phyloP scores from a whole-genome alignment of 2,797 vertebrate genomes.

The Acipenser transmontanus region DNA sequence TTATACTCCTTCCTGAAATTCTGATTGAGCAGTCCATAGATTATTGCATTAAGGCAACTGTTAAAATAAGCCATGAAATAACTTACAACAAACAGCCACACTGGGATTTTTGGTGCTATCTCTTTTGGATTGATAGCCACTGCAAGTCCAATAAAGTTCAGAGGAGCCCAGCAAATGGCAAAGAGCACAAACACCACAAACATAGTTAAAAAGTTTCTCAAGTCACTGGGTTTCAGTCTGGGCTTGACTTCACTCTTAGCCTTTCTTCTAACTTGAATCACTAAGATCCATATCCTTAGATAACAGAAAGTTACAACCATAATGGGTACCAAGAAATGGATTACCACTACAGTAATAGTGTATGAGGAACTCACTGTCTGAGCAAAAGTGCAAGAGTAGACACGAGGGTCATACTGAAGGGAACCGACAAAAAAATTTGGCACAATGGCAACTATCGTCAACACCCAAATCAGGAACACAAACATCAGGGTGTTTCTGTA shows the following conservation, averaged over 20 bases:
- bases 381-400: constrained; percentile 79
- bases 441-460: constrained; percentile 66
- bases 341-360: constrained; percentile 64
- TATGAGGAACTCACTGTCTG: constrained; percentile 72
- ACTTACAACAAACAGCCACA: constrained; percentile 76
- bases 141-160: constrained; percentile 76
- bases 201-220: constrained; percentile 80
- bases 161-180: constrained; percentile 77
- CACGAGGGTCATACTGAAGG: constrained; percentile 66
- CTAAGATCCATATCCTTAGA: constrained; percentile 75
- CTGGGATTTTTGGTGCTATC: constrained; percentile 65
- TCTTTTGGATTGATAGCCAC: constrained; percentile 63
- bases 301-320: constrained; percentile 78
- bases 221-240: constrained; percentile 57
- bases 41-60: constrained; percentile 82
- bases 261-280: constrained; percentile 69
- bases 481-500: constrained; percentile 61
- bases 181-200: constrained; percentile 82
- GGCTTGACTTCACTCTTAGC: constrained; percentile 64
- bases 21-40: constrained; percentile 80
- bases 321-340: constrained; percentile 77
- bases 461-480: constrained; percentile 67
- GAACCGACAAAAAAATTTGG: constrained; percentile 79
- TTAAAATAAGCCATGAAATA: constrained; percentile 88
- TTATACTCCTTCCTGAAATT: constrained; percentile 82